Conservation (phyloP, 2,113 vertebrate species). For the Epinephelus moara region DNA sequence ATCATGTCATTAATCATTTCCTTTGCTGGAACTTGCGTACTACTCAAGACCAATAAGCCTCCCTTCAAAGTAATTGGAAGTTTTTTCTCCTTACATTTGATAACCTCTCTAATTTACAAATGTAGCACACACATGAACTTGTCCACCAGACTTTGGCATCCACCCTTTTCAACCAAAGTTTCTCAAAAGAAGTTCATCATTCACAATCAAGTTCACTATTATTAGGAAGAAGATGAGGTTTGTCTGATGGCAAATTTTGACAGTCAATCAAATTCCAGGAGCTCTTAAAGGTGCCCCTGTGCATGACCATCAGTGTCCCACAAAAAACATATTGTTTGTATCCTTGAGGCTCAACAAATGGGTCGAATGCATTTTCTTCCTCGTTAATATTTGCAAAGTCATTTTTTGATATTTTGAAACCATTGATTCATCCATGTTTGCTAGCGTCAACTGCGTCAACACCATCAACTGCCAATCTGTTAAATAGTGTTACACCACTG, state of each 20-base stretch:
- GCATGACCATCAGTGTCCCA: neutral
- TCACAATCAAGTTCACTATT: neutral
- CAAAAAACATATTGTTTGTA: neutral
- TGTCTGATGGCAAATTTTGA: neutral
- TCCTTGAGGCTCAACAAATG: neutral
- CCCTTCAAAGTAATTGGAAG: neutral
- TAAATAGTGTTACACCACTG: neutral
- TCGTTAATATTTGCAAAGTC: too few relatives aligned
- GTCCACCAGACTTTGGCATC: neutral
- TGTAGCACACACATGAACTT: neutral
- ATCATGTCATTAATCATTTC: neutral
- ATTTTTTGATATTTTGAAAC: neutral
- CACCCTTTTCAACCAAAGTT: neutral
- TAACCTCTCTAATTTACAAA: neutral
- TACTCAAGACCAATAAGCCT: neutral
- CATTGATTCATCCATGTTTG: neutral
- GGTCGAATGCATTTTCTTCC: too few relatives aligned
- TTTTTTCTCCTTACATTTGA: neutral
- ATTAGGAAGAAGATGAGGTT: neutral
- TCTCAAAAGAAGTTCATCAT: neutral
- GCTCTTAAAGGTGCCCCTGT: neutral
- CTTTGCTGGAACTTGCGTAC: neutral
- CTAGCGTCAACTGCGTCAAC: neutral
- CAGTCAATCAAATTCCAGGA: neutral
- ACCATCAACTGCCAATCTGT: neutral